Conservation (phyloP, 1,140 invertebrate species). For the Chionoecetes opilio region DNA sequence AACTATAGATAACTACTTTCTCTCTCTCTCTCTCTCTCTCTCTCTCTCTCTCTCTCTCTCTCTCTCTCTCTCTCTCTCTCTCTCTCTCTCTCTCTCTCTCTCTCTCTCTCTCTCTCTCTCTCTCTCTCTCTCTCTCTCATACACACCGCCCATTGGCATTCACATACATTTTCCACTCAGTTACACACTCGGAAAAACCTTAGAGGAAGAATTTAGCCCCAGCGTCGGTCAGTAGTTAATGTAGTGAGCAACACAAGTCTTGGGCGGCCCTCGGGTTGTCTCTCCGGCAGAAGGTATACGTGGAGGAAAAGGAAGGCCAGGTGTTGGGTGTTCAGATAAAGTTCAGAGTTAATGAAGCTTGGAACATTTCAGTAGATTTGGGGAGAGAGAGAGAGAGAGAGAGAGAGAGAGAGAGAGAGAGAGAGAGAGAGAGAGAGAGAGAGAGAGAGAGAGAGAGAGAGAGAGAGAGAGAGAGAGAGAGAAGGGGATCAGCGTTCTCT, state of each 20-base stretch:
- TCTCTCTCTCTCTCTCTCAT: background rate
- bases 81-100: conserved; percentile 15
- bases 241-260: background rate
- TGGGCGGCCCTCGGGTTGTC: too few species aligned
- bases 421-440: background rate
- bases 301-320: background rate
- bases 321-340: background rate
- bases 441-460: conserved; percentile 11
- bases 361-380: background rate
- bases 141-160: background rate
- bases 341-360: background rate
- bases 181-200: background rate
- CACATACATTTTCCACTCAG: conserved; percentile 28
- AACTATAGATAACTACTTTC: too few species aligned
- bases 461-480: background rate
- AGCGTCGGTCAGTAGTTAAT: background rate
- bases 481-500: background rate
- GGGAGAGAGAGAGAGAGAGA: conserved; percentile 28
- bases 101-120: conserved; percentile 30
- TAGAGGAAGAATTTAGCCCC: background rate
- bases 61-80: conserved; percentile 40
- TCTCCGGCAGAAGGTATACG: background rate
- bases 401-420: background rate
- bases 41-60: conserved; percentile 10
- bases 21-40: conserved; percentile 40